Evolutionary conservation across 1,140 invertebrate genomes (phyloP).

Genomic region (Frieseomelitta varia): DNA sequence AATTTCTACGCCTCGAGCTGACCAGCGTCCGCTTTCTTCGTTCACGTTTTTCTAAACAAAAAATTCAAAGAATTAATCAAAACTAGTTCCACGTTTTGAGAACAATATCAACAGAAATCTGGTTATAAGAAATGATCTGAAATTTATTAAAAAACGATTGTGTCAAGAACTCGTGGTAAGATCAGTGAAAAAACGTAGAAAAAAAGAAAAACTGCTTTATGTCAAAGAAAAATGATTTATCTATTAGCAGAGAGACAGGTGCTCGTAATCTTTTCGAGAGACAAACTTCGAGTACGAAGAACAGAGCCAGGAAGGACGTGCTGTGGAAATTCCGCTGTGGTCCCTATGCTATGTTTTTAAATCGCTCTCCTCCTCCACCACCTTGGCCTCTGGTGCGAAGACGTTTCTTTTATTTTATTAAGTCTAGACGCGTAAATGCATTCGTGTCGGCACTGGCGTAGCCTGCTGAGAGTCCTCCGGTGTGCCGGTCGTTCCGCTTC

Average conservation of each 20-base stretch:
- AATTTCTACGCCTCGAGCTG: slow-evolving; percentile 45
- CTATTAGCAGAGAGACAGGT: no score
- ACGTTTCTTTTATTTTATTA: slow-evolving; percentile 81
- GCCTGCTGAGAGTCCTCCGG: slow-evolving; percentile 66
- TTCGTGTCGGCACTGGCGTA: slow-evolving; percentile 79
- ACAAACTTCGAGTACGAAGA: slow-evolving; percentile 31
- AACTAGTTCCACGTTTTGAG: no score
- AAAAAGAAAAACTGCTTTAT: background rate
- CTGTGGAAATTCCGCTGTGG: slow-evolving; percentile 74
- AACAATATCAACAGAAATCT: background rate
- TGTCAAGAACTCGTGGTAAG: background rate
- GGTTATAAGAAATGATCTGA: background rate
- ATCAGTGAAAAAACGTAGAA: background rate
- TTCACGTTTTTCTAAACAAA: background rate
- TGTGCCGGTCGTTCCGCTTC: slow-evolving; percentile 46
- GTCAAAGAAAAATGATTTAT: background rate
- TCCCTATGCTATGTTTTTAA: slow-evolving; percentile 75
- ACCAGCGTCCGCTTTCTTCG: slow-evolving; percentile 7
- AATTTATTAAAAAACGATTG: background rate
- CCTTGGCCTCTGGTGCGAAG: slow-evolving; percentile 68
- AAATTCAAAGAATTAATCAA: background rate
- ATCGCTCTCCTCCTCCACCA: slow-evolving; percentile 62
- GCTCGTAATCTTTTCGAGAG: slow-evolving; percentile 30
- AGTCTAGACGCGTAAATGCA: slow-evolving; percentile 82
- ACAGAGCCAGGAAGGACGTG: slow-evolving; percentile 61